Evolutionary conservation across 2,113 vertebrate genomes (phyloP).

Genomic region (Perca fluviatilis): DNA sequence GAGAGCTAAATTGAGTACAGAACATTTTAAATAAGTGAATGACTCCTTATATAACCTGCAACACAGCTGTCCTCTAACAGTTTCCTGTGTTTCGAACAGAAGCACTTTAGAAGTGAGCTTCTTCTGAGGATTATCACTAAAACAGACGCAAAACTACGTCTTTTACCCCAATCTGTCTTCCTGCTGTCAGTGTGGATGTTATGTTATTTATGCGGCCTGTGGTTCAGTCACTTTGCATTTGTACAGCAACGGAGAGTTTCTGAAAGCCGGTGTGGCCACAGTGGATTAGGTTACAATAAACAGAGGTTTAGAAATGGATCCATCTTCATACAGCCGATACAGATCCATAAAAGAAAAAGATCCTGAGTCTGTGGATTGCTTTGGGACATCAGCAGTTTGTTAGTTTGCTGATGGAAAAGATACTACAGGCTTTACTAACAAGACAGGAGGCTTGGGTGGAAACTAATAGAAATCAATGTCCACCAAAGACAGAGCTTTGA

Average conservation of each 20-base stretch:
- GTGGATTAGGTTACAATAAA: conserved; percentile 54
- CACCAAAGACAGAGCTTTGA: neutral
- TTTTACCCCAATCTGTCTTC: neutral
- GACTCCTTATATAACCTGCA: conserved; percentile 1
- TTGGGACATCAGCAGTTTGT: conserved; percentile 43
- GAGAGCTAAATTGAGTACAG: no score
- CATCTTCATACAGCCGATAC: conserved; percentile 20
- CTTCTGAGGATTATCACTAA: neutral
- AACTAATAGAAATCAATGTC: conserved; percentile 30
- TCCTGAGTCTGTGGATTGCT: conserved; percentile 48
- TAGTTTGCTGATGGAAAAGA: conserved; percentile 18
- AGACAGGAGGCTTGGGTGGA: neutral
- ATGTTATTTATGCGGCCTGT: neutral
- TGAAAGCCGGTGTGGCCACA: conserved; percentile 6
- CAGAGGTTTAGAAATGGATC: conserved; percentile 57
- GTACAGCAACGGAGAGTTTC: neutral
- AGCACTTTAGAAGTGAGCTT: neutral
- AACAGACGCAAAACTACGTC: neutral
- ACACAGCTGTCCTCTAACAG: neutral
- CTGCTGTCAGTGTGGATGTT: neutral
- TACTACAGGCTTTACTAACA: conserved; percentile 26
- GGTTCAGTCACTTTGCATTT: conserved; percentile 3
- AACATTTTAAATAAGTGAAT: neutral
- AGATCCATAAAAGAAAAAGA: conserved; percentile 10
- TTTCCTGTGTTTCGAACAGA: neutral